Base-by-base conservation (phyloP, 2,888 invertebrate genomes). In the Phymatocera aterrima region DNA sequence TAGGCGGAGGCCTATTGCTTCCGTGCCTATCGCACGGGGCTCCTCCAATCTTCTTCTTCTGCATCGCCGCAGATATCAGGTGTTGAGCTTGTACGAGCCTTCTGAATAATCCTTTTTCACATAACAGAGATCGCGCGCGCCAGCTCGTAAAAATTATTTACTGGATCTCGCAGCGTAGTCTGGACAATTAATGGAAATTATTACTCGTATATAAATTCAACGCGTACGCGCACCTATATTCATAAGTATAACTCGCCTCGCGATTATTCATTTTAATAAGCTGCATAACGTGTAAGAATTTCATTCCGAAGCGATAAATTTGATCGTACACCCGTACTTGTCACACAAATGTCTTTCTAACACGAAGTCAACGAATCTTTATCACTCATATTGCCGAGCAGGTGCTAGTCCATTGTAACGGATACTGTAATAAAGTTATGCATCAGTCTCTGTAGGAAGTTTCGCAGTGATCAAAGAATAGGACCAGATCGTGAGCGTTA, bases 1-100 rank as follows among this genome's bases (percentile, higher is more conserved):
- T 75, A 75, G 75, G 72, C 34, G 18, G 51, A 46, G 24, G 68
- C 57, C 75, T 57, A 57, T 60, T 40, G 54, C 75, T 60, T 75
- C 57, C 8, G 75, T 57, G 54, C 40, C 75, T 51, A 72, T 72
- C 72, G 72, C 72, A 51, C 43, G 28, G 34, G 51, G 72, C 72
- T 75, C 28, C 75, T 75, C 75, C 40, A 40, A 54, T 57, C 54
- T 54, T 57, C 51, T 72, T 37, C 57, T 57, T n/a, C 57, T 57
- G 37, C 40, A 57, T 15, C 57, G 21, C 6, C 21, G 28, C 40
- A 75, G 75, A 75, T 54, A 75, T 75, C 75, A 75, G 75, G 75
- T 75, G 75, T 75, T 72, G 72, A 68, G 46, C 68, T 28, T n/a
- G 34, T 64, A 21, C 21, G 43, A 28, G 28, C 24, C 21, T 15